Conservation (phyloP, 2,888 invertebrate genomes). For the Resseliella maxima region DNA sequence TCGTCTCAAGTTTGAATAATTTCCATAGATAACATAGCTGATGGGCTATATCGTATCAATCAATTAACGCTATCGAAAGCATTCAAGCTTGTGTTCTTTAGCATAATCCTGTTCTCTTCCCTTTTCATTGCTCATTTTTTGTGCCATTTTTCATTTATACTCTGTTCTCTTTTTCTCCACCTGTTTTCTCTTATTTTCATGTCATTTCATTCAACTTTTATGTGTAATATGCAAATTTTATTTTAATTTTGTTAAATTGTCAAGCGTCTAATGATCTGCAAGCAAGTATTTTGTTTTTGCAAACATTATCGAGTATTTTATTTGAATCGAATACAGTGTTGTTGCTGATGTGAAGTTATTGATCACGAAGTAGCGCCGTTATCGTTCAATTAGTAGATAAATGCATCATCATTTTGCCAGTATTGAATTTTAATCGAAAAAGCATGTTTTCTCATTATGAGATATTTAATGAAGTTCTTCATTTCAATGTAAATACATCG, state of each 20-base stretch:
- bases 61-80: conserved; percentile 21
- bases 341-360: not conserved
- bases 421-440: conserved; percentile 49
- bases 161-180: no score
- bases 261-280: not conserved
- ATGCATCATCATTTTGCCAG: conserved; percentile 29
- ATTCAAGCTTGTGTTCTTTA: not conserved
- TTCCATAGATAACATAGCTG: no score
- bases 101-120: not conserved
- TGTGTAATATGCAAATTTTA: not conserved
- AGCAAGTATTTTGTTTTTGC: not conserved
- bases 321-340: not conserved
- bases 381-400: conserved; percentile 30
- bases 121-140: not conserved
- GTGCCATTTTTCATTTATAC: not conserved
- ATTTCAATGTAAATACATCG: not conserved
- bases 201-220: not conserved
- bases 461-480: conserved; percentile 53
- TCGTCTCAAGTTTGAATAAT: no score
- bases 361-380: conserved; percentile 41
- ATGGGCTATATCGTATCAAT: not conserved
- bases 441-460: conserved; percentile 36
- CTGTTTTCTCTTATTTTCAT: no score
- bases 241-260: conserved; percentile 37
- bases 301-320: not conserved